Base-by-base conservation (phyloP, 1,140 invertebrate genomes). In the Leptonema lineaticorne region DNA sequence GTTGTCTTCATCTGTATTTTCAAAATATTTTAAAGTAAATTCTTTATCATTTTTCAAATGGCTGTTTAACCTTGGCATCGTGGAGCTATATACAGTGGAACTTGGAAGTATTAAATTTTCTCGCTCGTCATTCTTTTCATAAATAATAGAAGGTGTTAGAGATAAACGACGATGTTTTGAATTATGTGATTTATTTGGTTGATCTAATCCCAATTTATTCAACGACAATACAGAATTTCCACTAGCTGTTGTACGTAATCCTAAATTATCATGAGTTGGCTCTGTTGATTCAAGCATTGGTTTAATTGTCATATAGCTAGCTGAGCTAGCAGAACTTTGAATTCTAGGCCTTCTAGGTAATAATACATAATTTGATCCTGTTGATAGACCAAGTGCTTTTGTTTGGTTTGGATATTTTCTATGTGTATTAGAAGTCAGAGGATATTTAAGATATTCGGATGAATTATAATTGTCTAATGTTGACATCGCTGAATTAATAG, bases 181-280 rank as follows among this genome's bases (percentile, higher is more conserved):
- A 26, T 74, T 73, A 24, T 24, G 11, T 0, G 84, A 84, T 1
- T 83, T 79, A 14, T 82, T 84, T 69, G 77, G 74, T 71, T 74
- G 79, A 75, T 82, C 82, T 24, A 77, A 74, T 24, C 77, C 78
- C 65, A 72, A 80, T 75, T 89, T 90, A 75, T 90, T 90, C 56
- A 94, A 76, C 48, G 91, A 92, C 1, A 91, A 78, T 1, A 87
- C 87, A 0, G 91, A 93, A 73, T 90, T 93, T 5, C 92, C 92
- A 69, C 92, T 90, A 0, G 90, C 92, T n/a, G 92, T 94, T 1
- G 90, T 93, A 50, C 92, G 83, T 0, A 89, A 78, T 0, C 92
- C 93, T 14, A 94, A 78, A 75, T 93, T 94, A 74, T 94, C 92
- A 75, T 94, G 94, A 1, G 93, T 85, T 0, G 91, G 91, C 74